Evolutionary conservation across 2,888 invertebrate species (phyloP).

Genomic region (Cryptus viduatorius): DNA sequence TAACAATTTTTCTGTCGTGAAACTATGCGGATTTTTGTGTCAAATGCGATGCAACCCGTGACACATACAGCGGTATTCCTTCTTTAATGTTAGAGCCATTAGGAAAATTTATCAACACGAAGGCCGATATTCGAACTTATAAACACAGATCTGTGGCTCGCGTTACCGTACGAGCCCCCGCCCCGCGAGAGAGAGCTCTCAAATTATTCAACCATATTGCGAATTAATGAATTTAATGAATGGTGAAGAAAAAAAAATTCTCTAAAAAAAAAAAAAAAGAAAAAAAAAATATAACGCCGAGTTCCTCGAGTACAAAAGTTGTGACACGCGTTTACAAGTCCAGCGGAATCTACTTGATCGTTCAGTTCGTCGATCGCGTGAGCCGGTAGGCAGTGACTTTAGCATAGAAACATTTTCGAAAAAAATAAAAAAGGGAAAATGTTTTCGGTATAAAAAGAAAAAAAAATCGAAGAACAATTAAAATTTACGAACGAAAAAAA

Average conservation of each 20-base stretch:
- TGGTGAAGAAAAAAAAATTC: slow-evolving; percentile 9
- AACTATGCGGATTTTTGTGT: slow-evolving; percentile 14
- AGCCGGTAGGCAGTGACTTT: slow-evolving; percentile 71
- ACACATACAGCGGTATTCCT: not conserved
- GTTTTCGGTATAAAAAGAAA: slow-evolving; percentile 14
- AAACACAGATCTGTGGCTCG: slow-evolving; percentile 40
- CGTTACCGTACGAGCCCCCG: slow-evolving; percentile 20
- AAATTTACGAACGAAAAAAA: slow-evolving; percentile 18
- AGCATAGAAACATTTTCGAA: slow-evolving; percentile 58
- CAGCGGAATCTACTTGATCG: slow-evolving; percentile 43
- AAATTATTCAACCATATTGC: slow-evolving; percentile 8
- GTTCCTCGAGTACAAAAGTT: slow-evolving; percentile 54
- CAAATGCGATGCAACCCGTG: slow-evolving; percentile 2
- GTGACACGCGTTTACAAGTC: slow-evolving; percentile 46
- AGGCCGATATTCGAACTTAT: slow-evolving; percentile 59
- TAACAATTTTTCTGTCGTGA: slow-evolving; percentile 24
- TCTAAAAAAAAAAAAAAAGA: slow-evolving; percentile 18
- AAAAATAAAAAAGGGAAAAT: slow-evolving; percentile 38
- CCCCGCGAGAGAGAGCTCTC: slow-evolving; percentile 4
- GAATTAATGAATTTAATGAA: slow-evolving; percentile 30
- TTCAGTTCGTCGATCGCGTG: slow-evolving; percentile 47
- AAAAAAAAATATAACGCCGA: slow-evolving; percentile 14
- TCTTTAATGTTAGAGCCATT: slow-evolving; percentile 57
- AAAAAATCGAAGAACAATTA: slow-evolving; percentile 9
- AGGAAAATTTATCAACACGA: slow-evolving; percentile 47